Percentiles rank a stretch among this genome's conserved stretches.
Evolutionary conservation across 2,113 vertebrate genomes (phyloP).

Genomic region (Channa maculata): DNA sequence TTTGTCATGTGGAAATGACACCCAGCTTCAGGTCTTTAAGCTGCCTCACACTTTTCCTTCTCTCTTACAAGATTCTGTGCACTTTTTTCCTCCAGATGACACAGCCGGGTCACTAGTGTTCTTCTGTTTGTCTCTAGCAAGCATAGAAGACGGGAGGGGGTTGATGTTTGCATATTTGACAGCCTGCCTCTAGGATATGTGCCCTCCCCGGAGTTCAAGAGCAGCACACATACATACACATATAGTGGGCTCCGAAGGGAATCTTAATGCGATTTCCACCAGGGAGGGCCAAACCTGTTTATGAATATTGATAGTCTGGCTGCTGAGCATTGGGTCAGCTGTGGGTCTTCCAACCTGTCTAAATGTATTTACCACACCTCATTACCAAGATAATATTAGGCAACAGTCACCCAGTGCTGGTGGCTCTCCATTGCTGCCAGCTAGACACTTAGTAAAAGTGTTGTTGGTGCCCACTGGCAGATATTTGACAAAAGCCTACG

Average conservation of each 20-base stretch:
- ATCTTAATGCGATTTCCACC: conserved; percentile 56
- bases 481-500: conserved; percentile 39
- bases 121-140: conserved; percentile 49
- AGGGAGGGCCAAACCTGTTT: conserved; percentile 56
- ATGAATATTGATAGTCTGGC: conserved; percentile 74
- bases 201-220: conserved; percentile 57
- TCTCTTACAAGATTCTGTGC: conserved; percentile 25
- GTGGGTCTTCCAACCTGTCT: conserved; percentile 39
- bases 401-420: conserved; percentile 18
- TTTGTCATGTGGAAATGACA: conserved; percentile 56
- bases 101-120: conserved; percentile 46
- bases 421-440: conserved; percentile 49
- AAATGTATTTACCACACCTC: conserved; percentile 51
- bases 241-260: conserved; percentile 29
- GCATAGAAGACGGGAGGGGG: conserved; percentile 21
- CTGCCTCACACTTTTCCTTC: conserved; percentile 31
- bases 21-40: conserved; percentile 47
- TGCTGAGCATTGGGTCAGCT: conserved; percentile 42
- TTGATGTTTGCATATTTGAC: conserved; percentile 60
- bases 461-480: conserved; percentile 60
- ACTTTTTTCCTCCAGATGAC: conserved; percentile 4
- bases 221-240: conserved; percentile 33
- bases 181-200: conserved; percentile 40
- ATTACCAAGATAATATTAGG: conserved; percentile 39
- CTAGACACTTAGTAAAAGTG: conserved; percentile 47